Evolutionary conservation across 2,113 vertebrate genomes (phyloP).

Genomic region (Pionites leucogaster): DNA sequence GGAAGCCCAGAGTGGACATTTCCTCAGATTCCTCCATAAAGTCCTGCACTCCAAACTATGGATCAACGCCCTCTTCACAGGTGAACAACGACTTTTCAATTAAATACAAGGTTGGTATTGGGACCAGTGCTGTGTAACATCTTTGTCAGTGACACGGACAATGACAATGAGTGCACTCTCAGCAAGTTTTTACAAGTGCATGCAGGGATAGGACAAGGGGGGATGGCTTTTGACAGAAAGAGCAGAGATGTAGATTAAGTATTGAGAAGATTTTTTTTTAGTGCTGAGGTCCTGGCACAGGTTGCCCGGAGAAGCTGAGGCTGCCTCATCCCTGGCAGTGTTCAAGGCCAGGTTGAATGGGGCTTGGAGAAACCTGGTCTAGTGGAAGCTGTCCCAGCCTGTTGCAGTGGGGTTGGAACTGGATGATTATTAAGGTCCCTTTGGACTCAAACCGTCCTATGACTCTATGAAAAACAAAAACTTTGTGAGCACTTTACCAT

Average conservation of each 20-base stretch:
- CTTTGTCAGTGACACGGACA: neutral
- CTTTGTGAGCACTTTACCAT: neutral
- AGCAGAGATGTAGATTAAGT: neutral
- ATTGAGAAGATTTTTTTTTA: accelerated
- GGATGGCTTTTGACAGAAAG: neutral
- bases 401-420: accelerated
- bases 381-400: neutral
- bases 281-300: neutral
- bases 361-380: neutral
- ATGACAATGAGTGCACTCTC: neutral
- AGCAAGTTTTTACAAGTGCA: neutral
- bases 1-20: neutral
- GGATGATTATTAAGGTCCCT: neutral
- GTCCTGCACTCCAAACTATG: neutral
- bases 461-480: neutral
- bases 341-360: accelerated
- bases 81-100: neutral
- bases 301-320: neutral
- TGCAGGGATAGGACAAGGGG: neutral
- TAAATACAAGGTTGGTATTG: neutral
- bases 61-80: neutral
- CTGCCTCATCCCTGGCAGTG: neutral
- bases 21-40: neutral
- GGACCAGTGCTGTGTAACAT: neutral
- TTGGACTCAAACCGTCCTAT: neutral